Base-by-base conservation (phyloP, 1,140 invertebrate genomes). In the Drosophila auraria region DNA sequence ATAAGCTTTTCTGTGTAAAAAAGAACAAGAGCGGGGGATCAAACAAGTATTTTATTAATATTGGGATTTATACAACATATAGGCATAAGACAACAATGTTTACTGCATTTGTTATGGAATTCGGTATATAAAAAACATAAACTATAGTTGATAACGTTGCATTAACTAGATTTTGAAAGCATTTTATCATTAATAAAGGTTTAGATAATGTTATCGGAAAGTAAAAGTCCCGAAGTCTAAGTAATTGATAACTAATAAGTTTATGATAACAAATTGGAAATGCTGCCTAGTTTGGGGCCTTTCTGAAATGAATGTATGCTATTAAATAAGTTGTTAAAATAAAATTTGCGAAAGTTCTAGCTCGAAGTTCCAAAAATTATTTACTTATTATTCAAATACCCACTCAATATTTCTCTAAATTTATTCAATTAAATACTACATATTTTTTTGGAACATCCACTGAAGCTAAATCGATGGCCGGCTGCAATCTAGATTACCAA, bases 381-480 rank as follows among this genome's bases (percentile, higher is more conserved):
- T 3, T 0, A 8, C 17, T 33, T 20, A 33, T 38, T 57, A 23
- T 57, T 38, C 0, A 23, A 38, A 2, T 14, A 6, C 9, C 9
- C 4, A 0, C 53, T 20, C 12, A 56, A 23, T 7, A 38, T 12
- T 17, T 51, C 2, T 8, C 1, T 50, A 1, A 30, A 50, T 38
- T 54, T 33, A 50, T 33, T 38, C 4, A 9, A 11, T 30, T 15
- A 7, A 23, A 8, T 6, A 30, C 27, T 30, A 30, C 9, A 20
- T 17, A 25, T 0, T 27, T 50, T 36, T n/a, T n/a, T 7, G 3
- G 17, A 5, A 49, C 38, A 14, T 12, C 5, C 3, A 17, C 11
- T 25, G 7, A 14, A 65, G 56, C 36, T 14, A 44, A 14, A 42
- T 64, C 44, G 30, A 64, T 49, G 59, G 9, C n/a, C 68, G 9